Conservation (phyloP, 2,113 vertebrate genomes). For the Podilymbus podiceps region DNA sequence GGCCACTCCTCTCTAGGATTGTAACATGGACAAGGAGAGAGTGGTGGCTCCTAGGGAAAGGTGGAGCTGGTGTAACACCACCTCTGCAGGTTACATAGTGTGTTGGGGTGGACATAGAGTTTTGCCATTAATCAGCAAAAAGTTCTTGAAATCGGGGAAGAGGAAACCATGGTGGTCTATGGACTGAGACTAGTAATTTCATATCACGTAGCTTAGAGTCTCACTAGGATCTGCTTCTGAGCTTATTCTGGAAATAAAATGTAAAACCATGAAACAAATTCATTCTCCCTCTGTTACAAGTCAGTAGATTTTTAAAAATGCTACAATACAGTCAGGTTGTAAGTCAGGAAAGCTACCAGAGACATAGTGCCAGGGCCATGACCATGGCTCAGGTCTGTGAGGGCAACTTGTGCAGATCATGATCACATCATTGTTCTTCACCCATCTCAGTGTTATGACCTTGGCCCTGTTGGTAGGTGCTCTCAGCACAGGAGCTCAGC, state of each 20-base stretch:
- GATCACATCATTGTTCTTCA: not conserved
- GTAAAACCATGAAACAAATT: not conserved
- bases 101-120: not conserved
- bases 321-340: not conserved
- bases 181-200: not conserved
- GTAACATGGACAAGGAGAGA: not conserved
- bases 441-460: not conserved
- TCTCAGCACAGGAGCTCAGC: not conserved
- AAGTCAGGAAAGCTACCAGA: not conserved
- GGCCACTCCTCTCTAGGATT: not conserved
- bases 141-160: not conserved
- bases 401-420: not conserved
- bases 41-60: not conserved
- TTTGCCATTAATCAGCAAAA: not conserved
- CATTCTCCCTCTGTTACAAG: not conserved
- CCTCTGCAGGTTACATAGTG: not conserved
- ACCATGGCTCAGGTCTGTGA: not conserved
- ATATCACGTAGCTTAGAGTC: not conserved
- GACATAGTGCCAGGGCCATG: not conserved
- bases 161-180: not conserved
- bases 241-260: not conserved
- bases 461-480: not conserved
- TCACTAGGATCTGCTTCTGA: not conserved
- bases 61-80: not conserved
- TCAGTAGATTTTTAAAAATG: not conserved